Evolutionary conservation across 2,113 vertebrate species (phyloP).

Genomic region (Apteryx mantelli): DNA sequence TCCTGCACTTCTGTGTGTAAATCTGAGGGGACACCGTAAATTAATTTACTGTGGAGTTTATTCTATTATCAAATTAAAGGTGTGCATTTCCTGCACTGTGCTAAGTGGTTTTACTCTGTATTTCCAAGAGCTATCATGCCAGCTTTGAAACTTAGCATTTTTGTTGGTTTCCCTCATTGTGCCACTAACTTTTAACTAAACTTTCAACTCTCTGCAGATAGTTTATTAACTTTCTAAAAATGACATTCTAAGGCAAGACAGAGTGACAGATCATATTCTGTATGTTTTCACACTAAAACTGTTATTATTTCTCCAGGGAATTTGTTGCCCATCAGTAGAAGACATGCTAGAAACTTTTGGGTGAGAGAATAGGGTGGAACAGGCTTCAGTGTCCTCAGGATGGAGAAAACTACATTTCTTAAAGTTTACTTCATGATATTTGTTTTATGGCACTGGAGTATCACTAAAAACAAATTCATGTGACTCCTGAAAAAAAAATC

Average conservation of each 20-base stretch:
- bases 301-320: background rate
- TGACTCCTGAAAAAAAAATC: background rate
- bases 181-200: background rate
- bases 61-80: constrained; percentile 33
- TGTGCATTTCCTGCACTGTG: background rate
- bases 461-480: background rate
- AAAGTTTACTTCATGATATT: background rate
- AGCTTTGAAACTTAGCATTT: background rate
- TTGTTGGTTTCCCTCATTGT: background rate
- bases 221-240: background rate
- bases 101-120: background rate
- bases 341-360: too few relatives aligned
- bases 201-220: background rate
- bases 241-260: background rate
- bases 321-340: background rate
- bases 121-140: background rate
- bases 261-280: background rate
- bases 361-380: background rate
- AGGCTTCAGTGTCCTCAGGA: background rate
- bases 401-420: background rate
- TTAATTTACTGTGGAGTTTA: constrained; percentile 20
- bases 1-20: background rate
- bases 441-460: background rate
- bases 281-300: background rate
- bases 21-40: constrained; percentile 18